Conservation (phyloP, 2,113 vertebrate genomes). For the Nothoprocta pentlandii region DNA sequence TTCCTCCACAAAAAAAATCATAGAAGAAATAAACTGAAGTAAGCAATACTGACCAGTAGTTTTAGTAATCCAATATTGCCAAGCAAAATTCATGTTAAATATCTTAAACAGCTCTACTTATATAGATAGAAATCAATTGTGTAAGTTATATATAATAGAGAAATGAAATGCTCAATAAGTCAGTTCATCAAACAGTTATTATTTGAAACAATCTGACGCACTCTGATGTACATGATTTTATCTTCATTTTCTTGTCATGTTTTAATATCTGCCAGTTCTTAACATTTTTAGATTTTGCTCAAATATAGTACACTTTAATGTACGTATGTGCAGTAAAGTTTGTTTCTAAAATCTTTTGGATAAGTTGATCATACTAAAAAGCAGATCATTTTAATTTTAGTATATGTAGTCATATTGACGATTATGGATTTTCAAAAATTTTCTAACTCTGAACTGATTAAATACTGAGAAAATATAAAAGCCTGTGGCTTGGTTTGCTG, state of each 20-base stretch:
- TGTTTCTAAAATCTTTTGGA: neutral
- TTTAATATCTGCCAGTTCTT: neutral
- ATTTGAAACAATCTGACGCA: neutral
- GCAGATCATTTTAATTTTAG: neutral
- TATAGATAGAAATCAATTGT: neutral
- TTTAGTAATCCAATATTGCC: neutral
- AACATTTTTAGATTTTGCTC: neutral
- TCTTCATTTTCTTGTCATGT: neutral
- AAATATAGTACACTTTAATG: neutral
- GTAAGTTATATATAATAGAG: neutral
- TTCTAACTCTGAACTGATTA: neutral
- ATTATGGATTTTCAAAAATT: neutral
- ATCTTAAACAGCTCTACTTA: neutral
- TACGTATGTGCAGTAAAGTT: neutral
- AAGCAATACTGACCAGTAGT: accelerated
- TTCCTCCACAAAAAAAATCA: neutral
- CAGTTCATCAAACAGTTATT: neutral
- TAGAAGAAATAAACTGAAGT: neutral
- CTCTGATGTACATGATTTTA: neutral
- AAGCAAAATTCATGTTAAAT: neutral
- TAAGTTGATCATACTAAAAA: neutral
- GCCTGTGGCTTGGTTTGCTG: neutral
- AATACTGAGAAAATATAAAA: neutral
- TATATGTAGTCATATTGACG: accelerated
- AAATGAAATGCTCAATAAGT: neutral